Percentiles rank a stretch among this genome's conserved stretches.
These are phyloP conservation scores for Cyclura pinguis DNA, from an alignment of 2,797 vertebrate genomes.

Conservation along the genomic window DNA sequence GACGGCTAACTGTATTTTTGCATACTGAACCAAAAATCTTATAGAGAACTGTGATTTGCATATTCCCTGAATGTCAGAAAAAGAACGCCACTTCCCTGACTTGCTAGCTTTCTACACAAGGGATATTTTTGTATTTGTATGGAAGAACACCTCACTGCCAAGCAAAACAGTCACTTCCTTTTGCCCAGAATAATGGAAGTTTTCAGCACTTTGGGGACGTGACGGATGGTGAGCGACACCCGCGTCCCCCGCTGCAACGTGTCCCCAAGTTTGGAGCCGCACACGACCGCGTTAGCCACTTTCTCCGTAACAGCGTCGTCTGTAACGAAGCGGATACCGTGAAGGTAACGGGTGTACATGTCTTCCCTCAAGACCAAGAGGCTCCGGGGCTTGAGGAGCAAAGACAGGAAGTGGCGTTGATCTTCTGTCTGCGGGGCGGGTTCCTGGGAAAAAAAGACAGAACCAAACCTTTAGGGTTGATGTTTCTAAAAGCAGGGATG, in stretches of 20 bases:
- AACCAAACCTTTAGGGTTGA: neutral
- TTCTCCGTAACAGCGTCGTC: conserved; percentile 78
- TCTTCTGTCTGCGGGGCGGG: conserved; percentile 68
- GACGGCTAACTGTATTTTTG: no score
- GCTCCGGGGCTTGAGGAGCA: conserved; percentile 86
- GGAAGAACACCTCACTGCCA: no score
- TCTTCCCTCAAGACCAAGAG: conserved; percentile 87
- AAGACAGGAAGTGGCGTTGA: conserved; percentile 80
- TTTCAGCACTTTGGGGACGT: conserved; percentile 88
- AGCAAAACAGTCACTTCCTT: conserved; percentile 3
- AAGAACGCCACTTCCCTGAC: neutral
- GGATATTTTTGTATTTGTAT: no score
- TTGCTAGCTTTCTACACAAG: neutral
- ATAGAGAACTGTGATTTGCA: no score
- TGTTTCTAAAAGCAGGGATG: neutral
- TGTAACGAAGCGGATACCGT: conserved; percentile 79
- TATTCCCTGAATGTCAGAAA: neutral
- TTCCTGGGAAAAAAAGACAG: neutral
- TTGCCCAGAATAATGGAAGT: conserved; percentile 81
- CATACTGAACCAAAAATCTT: no score
- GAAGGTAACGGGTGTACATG: conserved; percentile 85
- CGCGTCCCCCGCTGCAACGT: conserved; percentile 81
- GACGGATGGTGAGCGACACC: conserved; percentile 89
- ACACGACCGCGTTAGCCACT: conserved; percentile 80
- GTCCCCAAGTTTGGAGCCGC: conserved; percentile 70